Evolutionary conservation across 2,113 vertebrate species (phyloP), one percentile per base, ranked within the genome.

Genomic region (Todiramphus saurophagus): DNA sequence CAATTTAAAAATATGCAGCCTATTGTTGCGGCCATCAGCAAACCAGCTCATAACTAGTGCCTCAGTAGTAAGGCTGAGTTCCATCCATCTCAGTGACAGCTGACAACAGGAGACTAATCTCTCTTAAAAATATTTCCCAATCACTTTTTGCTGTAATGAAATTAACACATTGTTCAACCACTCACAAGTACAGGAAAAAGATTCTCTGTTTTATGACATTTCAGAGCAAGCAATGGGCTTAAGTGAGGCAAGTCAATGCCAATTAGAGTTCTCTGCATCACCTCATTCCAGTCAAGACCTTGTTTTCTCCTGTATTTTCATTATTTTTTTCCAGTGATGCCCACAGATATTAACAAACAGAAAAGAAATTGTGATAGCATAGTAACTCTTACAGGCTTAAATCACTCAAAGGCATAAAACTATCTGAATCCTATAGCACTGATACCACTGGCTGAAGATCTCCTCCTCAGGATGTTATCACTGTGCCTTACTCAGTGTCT

Each of bases 81-180:
- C 83, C 93, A 98, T 98, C 96, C 83, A 96, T 98, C 95, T 97
- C 92, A 39, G 87, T 97, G 97, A 96, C 96, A 97, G 86, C 53
- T 97, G 91, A 97, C 91, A 97, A 94, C 20, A 21, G 70, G 46
- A 97, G 94, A 95, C 86, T 96, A 97, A 96, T 93, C 96, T 96
- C 68, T 97, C 73, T 95, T 93, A 95, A 96, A 97, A 97, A 89
- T 66, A 95, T 30, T 96, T 97, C 62, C 86, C 80, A 97, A 93
- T 95, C 86, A 83, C 67, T 75, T 94, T 83, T 94, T 91, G 12
- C 35, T 89, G 35, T 91, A 96, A 95, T 97, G 96, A 97, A 96
- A 94, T 95, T 79, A 94, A 90, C 41, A 77, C 24, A 81, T 10
- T 72, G 75, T 94, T 84, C 69, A 73, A 28, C 8, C n/a, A 76